Percentiles rank a stretch among this genome's conserved stretches.
phyloP scores from a whole-genome alignment of 2,113 vertebrate genomes.

The Pogonocichla stellata region DNA sequence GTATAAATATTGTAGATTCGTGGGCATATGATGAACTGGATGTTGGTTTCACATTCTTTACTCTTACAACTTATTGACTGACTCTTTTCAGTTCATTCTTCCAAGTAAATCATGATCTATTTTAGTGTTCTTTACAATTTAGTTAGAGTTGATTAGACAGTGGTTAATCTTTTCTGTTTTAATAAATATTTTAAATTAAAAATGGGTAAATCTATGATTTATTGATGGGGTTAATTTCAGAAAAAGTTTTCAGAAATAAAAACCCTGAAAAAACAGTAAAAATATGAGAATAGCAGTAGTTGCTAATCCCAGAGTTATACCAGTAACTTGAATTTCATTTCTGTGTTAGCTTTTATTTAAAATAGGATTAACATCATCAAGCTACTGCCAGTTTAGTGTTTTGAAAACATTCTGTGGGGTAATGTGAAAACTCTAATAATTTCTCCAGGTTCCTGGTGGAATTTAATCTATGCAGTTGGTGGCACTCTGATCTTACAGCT shows the following conservation, averaged over 20 bases:
- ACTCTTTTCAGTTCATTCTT: neutral
- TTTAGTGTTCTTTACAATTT: neutral
- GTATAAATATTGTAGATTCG: neutral
- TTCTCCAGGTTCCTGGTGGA: constrained; percentile 92
- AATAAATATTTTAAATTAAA: neutral
- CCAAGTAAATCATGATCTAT: neutral
- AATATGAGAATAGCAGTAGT: neutral
- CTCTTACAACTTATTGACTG: neutral
- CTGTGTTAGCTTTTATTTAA: neutral
- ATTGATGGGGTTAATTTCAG: neutral
- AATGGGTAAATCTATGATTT: neutral
- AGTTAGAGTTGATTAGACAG: neutral
- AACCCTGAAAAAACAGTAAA: neutral
- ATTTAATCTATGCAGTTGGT: constrained; percentile 98
- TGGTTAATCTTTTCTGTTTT: neutral
- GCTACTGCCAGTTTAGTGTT: neutral
- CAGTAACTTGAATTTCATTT: neutral
- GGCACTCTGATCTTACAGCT: constrained; percentile 88
- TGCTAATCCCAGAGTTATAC: neutral
- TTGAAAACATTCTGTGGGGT: neutral
- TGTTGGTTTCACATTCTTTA: neutral
- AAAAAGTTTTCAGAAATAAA: neutral
- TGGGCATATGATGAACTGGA: neutral
- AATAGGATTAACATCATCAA: neutral
- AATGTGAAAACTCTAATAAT: constrained; percentile 33